Percentiles rank a stretch among this genome's conserved stretches.
Evolutionary conservation across 2,888 invertebrate genomes (phyloP).

Genomic region (Acronicta alni): DNA sequence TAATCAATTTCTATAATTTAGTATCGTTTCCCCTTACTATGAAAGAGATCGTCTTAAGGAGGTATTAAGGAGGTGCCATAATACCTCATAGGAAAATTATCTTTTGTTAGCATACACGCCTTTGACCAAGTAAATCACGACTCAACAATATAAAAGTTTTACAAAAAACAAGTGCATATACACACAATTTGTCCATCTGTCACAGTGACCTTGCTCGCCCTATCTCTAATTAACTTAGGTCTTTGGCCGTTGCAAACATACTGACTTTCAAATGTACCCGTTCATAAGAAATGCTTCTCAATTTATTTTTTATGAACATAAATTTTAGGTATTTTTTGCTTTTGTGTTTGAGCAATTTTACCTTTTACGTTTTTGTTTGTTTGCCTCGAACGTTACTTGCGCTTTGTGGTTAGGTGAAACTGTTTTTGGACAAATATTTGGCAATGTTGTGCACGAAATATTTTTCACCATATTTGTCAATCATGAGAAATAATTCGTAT

Average conservation of each 20-base stretch:
- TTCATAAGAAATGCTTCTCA: constrained; percentile 79
- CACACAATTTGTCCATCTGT: constrained; percentile 35
- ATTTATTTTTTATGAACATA: constrained; percentile 74
- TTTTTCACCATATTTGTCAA: constrained; percentile 18
- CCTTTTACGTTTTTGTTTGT: constrained; percentile 42
- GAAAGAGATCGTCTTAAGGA: too few relatives aligned
- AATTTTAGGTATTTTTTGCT: constrained; percentile 45
- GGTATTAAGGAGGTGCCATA: too few relatives aligned
- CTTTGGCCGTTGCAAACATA: constrained; percentile 75
- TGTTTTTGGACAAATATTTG: constrained; percentile 16
- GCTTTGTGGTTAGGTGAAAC: constrained; percentile 28
- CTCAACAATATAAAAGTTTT: neutral
- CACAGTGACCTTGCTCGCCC: constrained; percentile 75
- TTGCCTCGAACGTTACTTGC: constrained; percentile 39
- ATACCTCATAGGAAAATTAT: too few relatives aligned
- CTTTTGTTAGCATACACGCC: too few relatives aligned
- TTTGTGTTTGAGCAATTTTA: constrained; percentile 42
- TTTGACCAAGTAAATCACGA: neutral
- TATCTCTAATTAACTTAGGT: constrained; percentile 78
- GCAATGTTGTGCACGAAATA: constrained; percentile 5
- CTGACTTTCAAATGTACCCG: constrained; percentile 84
- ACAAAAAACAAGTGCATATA: constrained; percentile 31
- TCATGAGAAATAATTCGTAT: neutral
- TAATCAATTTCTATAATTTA: too few relatives aligned
- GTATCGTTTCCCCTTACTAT: too few relatives aligned